Percentiles rank a stretch among this genome's conserved stretches.
Conservation (phyloP, 2,888 invertebrate genomes). For the Adelphocoris suturalis region DNA sequence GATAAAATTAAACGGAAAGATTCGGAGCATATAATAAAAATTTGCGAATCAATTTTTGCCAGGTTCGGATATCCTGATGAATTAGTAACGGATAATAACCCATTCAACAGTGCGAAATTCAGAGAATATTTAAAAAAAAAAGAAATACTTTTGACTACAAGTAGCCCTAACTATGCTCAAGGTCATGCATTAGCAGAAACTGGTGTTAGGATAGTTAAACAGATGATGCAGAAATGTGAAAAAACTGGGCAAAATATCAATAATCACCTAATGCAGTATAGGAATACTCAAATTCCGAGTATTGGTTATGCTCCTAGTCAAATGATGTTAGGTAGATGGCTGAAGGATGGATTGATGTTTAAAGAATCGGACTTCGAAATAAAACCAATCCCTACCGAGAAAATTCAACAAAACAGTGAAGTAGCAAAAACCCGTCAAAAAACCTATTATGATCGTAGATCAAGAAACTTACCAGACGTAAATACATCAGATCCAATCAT, state of each 20-base stretch:
- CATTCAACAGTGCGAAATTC: neutral
- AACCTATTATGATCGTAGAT: no score
- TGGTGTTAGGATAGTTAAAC: no score
- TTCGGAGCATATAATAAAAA: neutral
- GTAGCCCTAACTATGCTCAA: neutral
- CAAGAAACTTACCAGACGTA: conserved; percentile 10
- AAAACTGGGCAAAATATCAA: no score
- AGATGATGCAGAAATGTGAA: no score
- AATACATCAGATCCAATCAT: neutral
- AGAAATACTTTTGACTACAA: neutral
- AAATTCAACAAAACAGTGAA: no score
- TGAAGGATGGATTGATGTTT: neutral
- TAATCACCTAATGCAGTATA: neutral
- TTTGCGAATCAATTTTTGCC: neutral
- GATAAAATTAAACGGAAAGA: neutral
- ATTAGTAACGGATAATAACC: neutral
- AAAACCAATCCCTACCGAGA: no score
- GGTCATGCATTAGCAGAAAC: neutral
- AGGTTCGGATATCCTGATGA: neutral
- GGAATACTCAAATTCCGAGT: conserved; percentile 26
- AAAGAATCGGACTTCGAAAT: no score
- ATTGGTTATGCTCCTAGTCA: conserved; percentile 30
- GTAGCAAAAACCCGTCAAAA: neutral
- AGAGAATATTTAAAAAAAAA: neutral
- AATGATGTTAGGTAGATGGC: neutral